phyloP scores from a whole-genome alignment of 2,888 invertebrate species.

The Chrysina gloriosa region DNA sequence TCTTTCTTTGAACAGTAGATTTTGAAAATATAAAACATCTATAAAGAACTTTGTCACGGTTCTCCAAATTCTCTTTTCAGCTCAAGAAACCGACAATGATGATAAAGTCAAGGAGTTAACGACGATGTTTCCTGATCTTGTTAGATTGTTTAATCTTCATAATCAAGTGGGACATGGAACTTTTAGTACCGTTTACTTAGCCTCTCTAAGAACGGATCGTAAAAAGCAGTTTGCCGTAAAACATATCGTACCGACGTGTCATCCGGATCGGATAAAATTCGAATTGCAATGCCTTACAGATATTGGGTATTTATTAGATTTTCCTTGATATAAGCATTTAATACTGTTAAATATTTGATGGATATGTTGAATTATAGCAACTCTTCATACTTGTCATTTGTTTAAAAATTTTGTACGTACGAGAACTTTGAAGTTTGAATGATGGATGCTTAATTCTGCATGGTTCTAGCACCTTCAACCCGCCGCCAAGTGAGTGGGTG shows the following conservation, averaged over 20 bases:
- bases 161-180: constrained; percentile 84
- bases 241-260: constrained; percentile 87
- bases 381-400: too few relatives aligned
- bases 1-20: too few relatives aligned
- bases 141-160: constrained; percentile 41
- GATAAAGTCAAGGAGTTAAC: constrained; percentile 40
- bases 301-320: constrained; percentile 72
- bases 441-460: too few relatives aligned
- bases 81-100: constrained; percentile 17
- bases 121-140: constrained; percentile 45
- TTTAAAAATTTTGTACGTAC: too few relatives aligned
- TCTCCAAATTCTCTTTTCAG: too few relatives aligned
- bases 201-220: constrained; percentile 71
- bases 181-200: constrained; percentile 88
- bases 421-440: too few relatives aligned
- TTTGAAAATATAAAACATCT: too few relatives aligned
- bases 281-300: constrained; percentile 83
- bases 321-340: not conserved
- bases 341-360: too few relatives aligned
- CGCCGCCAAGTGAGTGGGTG: too few relatives aligned
- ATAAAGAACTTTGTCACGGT: too few relatives aligned
- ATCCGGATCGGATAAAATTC: constrained; percentile 82
- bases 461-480: too few relatives aligned
- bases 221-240: constrained; percentile 83
- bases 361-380: too few relatives aligned